A percentile compares a stretch with the other conserved stretches of the same genome.
These are phyloP conservation scores for Brachypalpus laphriformis DNA, from an alignment of 2,888 invertebrate genomes.

Conservation along the genomic window DNA sequence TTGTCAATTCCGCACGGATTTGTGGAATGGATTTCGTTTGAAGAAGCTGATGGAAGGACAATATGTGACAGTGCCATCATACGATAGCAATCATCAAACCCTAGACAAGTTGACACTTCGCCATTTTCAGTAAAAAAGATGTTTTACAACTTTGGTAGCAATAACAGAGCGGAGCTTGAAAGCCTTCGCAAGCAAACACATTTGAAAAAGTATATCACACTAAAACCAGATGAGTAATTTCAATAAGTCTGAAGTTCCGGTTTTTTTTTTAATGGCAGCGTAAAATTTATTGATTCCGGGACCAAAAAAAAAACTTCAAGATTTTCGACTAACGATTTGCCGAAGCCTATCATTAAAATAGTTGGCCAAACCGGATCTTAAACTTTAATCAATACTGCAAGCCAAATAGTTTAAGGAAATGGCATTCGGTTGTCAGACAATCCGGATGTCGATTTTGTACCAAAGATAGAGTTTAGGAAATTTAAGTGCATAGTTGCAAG, in stretches of 20 bases:
- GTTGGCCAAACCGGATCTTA: background rate
- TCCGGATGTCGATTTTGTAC: background rate
- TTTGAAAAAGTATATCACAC: background rate
- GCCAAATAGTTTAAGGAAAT: background rate
- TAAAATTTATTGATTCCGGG: background rate
- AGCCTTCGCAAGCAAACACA: too few species aligned
- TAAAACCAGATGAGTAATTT: background rate
- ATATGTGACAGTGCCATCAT: background rate
- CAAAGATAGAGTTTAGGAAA: too few species aligned
- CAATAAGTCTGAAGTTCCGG: background rate
- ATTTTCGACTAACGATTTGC: background rate
- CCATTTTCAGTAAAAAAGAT: too few species aligned
- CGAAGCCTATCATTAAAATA: too few species aligned
- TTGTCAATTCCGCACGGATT: constrained; percentile 8
- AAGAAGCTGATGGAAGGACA: background rate
- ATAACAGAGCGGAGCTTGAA: too few species aligned
- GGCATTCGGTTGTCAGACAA: background rate
- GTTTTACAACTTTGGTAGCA: too few species aligned
- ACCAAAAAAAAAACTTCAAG: background rate
- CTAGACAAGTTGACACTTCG: too few species aligned
- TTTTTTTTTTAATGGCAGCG: background rate
- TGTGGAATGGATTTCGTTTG: background rate
- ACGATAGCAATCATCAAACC: background rate
- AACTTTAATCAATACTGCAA: background rate
- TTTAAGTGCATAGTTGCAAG: too few species aligned